Base-by-base conservation (phyloP, 1,140 invertebrate genomes). In the Aphaenogaster floridana region DNA sequence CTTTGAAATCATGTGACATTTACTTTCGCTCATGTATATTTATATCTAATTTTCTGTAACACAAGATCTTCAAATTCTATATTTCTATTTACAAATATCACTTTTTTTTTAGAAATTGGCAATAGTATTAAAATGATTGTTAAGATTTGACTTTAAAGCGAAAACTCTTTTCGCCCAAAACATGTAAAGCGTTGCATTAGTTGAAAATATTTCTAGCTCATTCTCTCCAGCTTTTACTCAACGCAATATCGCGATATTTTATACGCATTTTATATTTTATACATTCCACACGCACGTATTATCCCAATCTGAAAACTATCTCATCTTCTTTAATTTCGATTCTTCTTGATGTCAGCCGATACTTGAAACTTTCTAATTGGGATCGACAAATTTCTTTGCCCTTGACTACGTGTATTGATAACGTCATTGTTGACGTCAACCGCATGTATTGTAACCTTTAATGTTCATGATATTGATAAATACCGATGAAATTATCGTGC, bases 351-450 rank as follows among this genome's bases (percentile, higher is more conserved):
- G 69, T 88, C 57, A 79, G 1, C 6, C 50, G 83, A 64, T 50
- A 57, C 17, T 15, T 86, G 68, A 54, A 54, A 28, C 34, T 52
- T 45, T 77, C 13, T 78, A 86, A 89, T 80, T 59, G 39, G 28
- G n/a, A 9, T 34, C 11, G 15, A 34, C 2, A 36, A 15, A 57
- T 39, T 21, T 86, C 36, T 89, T 79, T 39, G n/a, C 15, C 74
- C 28, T 28, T 28, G 28, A 28, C 28, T 28, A 28, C 28, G 28
- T 28, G 28, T 28, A 28, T 28, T 28, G 28, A 28, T 28, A 28
- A 28, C 28, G 28, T 28, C 28, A 28, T 28, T 28, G 28, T 52
- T 89, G 80, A 89, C 87, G 71, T 88, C 50, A 85, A 48, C 48
- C 21, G 45, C 57, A 1, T 52, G 15, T 21, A 66, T 45, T 64